phyloP scores from a whole-genome alignment of 2,888 invertebrate genomes.

The Aspidiotus destructor region DNA sequence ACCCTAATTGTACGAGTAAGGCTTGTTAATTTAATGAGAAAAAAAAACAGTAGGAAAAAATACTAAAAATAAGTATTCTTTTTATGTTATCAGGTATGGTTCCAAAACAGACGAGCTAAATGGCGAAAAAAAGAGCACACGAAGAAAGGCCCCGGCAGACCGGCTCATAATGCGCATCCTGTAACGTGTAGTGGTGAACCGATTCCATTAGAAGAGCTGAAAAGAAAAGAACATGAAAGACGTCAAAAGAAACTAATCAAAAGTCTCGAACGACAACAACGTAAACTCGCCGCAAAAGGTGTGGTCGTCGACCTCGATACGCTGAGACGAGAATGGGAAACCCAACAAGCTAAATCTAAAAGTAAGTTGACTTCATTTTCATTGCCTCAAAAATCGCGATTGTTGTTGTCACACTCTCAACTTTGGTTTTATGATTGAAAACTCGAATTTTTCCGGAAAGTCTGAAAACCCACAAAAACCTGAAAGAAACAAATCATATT shows the following conservation, averaged over 20 bases:
- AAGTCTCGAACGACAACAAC: slow-evolving; percentile 80
- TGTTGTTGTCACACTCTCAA: neutral
- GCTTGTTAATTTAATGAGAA: too few relatives aligned
- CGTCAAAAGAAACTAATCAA: slow-evolving; percentile 85
- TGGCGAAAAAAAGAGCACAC: slow-evolving; percentile 99
- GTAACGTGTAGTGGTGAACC: slow-evolving; percentile 96
- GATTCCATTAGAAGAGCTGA: slow-evolving; percentile 80
- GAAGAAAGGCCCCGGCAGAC: slow-evolving; percentile 94
- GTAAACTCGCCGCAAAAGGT: slow-evolving; percentile 83
- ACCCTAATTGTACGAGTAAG: too few relatives aligned
- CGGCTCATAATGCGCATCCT: slow-evolving; percentile 96
- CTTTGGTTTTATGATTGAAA: too few relatives aligned
- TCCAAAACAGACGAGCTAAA: slow-evolving; percentile 97
- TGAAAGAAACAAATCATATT: too few relatives aligned
- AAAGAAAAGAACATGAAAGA: slow-evolving; percentile 75
- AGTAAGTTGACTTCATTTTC: slow-evolving; percentile 5
- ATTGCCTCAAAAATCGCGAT: too few relatives aligned
- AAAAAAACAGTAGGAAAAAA: too few relatives aligned
- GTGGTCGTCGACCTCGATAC: slow-evolving; percentile 80
- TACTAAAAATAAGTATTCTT: too few relatives aligned
- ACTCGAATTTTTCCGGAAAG: too few relatives aligned
- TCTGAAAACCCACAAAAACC: too few relatives aligned
- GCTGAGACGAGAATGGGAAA: slow-evolving; percentile 72
- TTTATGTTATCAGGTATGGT: slow-evolving; percentile 78
- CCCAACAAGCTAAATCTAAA: slow-evolving; percentile 47